phyloP scores from a whole-genome alignment of 2,888 invertebrate species.

The Drosophila mettleri region DNA sequence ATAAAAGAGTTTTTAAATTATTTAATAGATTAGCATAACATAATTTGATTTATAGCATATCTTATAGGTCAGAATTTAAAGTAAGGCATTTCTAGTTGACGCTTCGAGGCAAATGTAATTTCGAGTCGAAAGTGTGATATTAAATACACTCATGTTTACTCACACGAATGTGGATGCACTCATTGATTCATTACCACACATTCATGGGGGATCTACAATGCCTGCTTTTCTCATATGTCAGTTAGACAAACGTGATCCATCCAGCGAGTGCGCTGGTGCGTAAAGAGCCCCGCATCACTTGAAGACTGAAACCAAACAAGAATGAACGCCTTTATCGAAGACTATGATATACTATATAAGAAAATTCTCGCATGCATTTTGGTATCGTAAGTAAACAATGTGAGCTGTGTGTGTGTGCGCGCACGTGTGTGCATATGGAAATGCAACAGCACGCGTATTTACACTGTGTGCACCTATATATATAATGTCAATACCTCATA shows the following conservation, averaged over 20 bases:
- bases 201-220: slow-evolving; percentile 35
- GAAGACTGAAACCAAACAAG: slow-evolving; percentile 21
- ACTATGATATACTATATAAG: slow-evolving; percentile 21
- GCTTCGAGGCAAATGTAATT: slow-evolving; percentile 2
- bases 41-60: slow-evolving; percentile 6
- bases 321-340: slow-evolving; percentile 39
- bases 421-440: slow-evolving; percentile 43
- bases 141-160: not conserved
- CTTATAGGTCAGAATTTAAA: not conserved
- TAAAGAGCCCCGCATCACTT: slow-evolving; percentile 10
- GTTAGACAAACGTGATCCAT: slow-evolving; percentile 56
- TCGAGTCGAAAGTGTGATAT: slow-evolving; percentile 1
- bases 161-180: slow-evolving; percentile 13
- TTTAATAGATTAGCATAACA: not conserved
- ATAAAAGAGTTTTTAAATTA: not conserved
- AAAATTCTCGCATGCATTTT: slow-evolving; percentile 34
- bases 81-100: not conserved
- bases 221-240: slow-evolving; percentile 25
- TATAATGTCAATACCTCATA: not conserved
- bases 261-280: slow-evolving; percentile 38
- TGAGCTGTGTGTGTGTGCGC: slow-evolving; percentile 11
- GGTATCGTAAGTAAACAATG: slow-evolving; percentile 36
- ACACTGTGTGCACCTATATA: slow-evolving; percentile 8
- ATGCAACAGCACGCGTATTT: slow-evolving; percentile 29
- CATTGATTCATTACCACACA: slow-evolving; percentile 28